Conservation (phyloP, 2,797 vertebrate species). For the Discoglossus pictus region DNA sequence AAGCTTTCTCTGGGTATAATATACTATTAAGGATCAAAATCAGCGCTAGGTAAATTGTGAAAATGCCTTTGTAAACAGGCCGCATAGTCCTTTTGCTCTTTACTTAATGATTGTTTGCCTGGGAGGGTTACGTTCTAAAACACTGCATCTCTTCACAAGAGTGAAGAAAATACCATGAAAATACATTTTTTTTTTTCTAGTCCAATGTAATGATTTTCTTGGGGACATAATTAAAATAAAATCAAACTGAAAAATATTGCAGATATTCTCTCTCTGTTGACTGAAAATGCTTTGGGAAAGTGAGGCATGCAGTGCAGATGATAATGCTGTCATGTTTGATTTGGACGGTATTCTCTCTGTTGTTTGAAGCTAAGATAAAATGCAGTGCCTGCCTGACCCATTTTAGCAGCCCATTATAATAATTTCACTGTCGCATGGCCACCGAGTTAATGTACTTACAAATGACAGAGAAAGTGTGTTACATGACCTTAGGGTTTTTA, state of each 20-base stretch:
- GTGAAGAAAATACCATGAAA: constrained; percentile 49
- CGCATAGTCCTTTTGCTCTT: constrained; percentile 34
- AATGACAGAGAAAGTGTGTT: constrained; percentile 87
- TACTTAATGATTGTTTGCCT: constrained; percentile 50
- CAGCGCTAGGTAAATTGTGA: constrained; percentile 34
- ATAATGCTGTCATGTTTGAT: constrained; percentile 69
- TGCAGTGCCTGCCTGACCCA: constrained; percentile 81
- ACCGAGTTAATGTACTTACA: constrained; percentile 88
- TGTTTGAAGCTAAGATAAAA: constrained; percentile 81
- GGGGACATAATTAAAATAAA: constrained; percentile 51
- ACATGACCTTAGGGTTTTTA: constrained; percentile 84
- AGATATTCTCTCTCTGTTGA: constrained; percentile 46
- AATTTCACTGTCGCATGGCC: constrained; percentile 82
- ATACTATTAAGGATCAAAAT: constrained; percentile 22
- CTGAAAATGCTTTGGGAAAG: constrained; percentile 61
- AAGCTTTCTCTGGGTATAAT: not conserved
- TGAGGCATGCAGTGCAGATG: constrained; percentile 64
- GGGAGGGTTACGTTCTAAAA: constrained; percentile 44
- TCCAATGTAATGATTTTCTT: constrained; percentile 49
- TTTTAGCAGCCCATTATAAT: constrained; percentile 88
- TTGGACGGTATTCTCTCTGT: constrained; percentile 68
- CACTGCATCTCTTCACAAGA: constrained; percentile 39
- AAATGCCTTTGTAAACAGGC: constrained; percentile 46
- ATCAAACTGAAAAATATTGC: constrained; percentile 44
- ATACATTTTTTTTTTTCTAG: constrained; percentile 36